Base-by-base conservation (phyloP, 2,797 vertebrate genomes). In the Phrynocephalus vlangalii region DNA sequence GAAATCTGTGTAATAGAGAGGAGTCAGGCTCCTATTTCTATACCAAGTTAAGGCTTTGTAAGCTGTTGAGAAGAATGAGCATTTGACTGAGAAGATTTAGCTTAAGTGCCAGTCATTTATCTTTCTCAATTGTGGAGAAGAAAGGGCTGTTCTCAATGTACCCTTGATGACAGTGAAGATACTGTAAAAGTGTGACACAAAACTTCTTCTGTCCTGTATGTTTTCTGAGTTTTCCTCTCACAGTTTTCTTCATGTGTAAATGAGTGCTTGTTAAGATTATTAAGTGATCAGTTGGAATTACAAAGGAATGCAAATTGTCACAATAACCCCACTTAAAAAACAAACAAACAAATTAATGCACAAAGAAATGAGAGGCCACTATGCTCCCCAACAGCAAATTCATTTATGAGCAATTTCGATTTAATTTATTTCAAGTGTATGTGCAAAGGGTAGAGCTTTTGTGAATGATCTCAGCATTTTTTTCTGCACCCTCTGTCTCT, bases 211-310 rank as follows among this genome's bases (percentile, higher is more conserved):
- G 89, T 92, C 84, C 93, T 90, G 87, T 87, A 89, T 90, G 92
- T 92, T 94, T 94, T 89, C 90, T 92, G 56, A 90, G 93, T 95
- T 94, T 95, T 91, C 92, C 94, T 91, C 92, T 93, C 91, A 92
- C 89, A 90, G 85, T 89, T 93, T 94, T 93, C 90, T 94, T 94
- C 94, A 88, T 93, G 90, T 91, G 90, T 92, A 94, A 93, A 94
- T 91, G 87, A 87, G 87, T 86, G 88, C 91, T 93, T 93, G 93
- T 93, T 94, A 94, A 94, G 95, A 92, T 94, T 95, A 89, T 92
- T 92, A 93, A 88, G 92, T 91, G 90, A 94, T 94, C 90, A 94
- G 91, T 91, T 48, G 33, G 60, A 79, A 81, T 30, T 66, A 33
- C 68, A 77, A 88, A 89, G 86, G 87, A 75, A 56, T 67, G 50